Conservation (phyloP, 2,888 invertebrate genomes). For the Parelbella ahira region DNA sequence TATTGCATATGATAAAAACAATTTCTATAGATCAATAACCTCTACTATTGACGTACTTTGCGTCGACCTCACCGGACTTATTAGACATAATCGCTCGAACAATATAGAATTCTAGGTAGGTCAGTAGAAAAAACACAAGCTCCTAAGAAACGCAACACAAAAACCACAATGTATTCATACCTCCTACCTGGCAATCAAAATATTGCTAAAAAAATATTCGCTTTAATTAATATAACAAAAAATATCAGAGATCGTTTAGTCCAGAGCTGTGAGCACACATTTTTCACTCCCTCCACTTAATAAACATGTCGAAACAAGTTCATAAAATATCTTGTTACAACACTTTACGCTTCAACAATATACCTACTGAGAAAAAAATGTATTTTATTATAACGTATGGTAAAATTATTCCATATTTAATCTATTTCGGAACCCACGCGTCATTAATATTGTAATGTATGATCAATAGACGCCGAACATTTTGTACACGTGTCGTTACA, state of each 20-base stretch:
- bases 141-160: slow-evolving; percentile 12
- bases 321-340: too few species aligned
- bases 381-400: too few species aligned
- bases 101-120: slow-evolving; percentile 15
- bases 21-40: too few species aligned
- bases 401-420: slow-evolving; percentile 13
- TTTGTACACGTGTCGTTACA: slow-evolving; percentile 15
- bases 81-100: slow-evolving; percentile 9
- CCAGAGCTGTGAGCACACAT: too few species aligned
- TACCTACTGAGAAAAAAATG: too few species aligned
- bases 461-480: slow-evolving; percentile 5
- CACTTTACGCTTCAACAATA: too few species aligned
- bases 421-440: slow-evolving; percentile 16
- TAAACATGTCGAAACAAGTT: too few species aligned
- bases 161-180: slow-evolving; percentile 8
- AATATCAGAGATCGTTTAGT: not conserved
- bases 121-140: slow-evolving; percentile 10
- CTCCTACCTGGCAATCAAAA: slow-evolving; percentile 6
- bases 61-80: too few species aligned
- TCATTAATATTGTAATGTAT: slow-evolving; percentile 3
- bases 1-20: too few species aligned
- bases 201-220: slow-evolving; percentile 3
- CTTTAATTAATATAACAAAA: slow-evolving; percentile 4
- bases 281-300: too few species aligned
- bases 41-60: too few species aligned